Percentiles rank a stretch among this genome's conserved stretches.
phyloP scores from a whole-genome alignment of 2,797 vertebrate genomes.

The Clarias laeviceps region DNA sequence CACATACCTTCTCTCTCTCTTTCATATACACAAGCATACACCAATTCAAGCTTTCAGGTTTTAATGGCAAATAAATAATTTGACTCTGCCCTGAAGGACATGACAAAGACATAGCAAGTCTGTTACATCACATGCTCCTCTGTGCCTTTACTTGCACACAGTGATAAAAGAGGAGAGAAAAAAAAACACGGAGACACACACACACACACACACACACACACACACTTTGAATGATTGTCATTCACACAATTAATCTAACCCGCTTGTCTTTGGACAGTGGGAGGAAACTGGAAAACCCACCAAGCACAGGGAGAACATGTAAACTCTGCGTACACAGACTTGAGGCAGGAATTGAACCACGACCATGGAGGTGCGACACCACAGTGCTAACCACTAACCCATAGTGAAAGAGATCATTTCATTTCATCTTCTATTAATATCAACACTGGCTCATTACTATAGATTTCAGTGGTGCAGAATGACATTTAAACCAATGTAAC shows the following conservation, averaged over 20 bases:
- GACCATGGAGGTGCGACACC: no score
- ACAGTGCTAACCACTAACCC: no score
- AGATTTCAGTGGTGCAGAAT: not conserved
- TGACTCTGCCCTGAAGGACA: constrained; percentile 37
- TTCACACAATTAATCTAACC: no score
- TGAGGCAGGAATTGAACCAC: no score
- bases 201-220: not conserved
- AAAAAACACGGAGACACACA: not conserved
- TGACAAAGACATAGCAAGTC: constrained; percentile 37
- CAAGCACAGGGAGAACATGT: no score
- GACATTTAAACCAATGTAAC: not conserved
- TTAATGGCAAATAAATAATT: constrained; percentile 44
- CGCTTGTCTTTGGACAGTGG: no score
- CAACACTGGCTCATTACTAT: not conserved
- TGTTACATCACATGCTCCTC: constrained; percentile 43
- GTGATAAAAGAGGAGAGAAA: constrained; percentile 33
- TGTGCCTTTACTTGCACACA: constrained; percentile 21
- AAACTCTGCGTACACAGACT: no score
- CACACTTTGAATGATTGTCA: no score
- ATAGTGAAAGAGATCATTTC: not conserved
- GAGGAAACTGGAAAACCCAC: no score
- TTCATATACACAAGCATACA: constrained; percentile 8
- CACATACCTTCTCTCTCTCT: not conserved
- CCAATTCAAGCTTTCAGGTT: not conserved
- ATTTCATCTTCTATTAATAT: not conserved